Conservation (phyloP, 2,113 vertebrate genomes). For the Xyliphius kryptos region DNA sequence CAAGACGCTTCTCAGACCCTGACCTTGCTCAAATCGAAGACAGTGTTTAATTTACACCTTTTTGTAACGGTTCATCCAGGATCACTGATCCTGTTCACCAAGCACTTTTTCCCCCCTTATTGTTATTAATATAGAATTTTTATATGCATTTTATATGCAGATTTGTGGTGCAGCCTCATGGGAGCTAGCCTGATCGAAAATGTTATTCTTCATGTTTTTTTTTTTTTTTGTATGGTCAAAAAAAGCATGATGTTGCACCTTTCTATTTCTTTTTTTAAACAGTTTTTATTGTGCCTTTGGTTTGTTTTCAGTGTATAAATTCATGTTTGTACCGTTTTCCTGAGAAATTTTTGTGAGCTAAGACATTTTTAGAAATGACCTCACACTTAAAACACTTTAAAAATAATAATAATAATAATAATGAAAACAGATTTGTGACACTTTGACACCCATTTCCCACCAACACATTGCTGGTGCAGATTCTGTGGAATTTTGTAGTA, state of each 20-base stretch:
- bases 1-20: conserved; percentile 82
- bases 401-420: too few species aligned
- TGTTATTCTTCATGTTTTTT: conserved; percentile 27
- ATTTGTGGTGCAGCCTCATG: conserved; percentile 33
- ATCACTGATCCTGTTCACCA: conserved; percentile 49
- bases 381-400: too few species aligned
- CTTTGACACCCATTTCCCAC: too few species aligned
- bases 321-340: background rate
- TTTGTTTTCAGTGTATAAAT: too few species aligned
- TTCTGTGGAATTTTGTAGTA: too few species aligned
- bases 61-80: too few species aligned
- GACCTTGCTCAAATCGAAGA: conserved; percentile 58
- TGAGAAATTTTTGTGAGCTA: too few species aligned
- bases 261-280: background rate
- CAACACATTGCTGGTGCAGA: too few species aligned
- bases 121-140: conserved; percentile 52
- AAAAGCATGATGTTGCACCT: conserved; percentile 55
- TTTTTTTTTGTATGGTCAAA: too few species aligned
- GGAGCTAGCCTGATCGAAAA: conserved; percentile 25
- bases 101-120: conserved; percentile 63
- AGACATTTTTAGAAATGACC: too few species aligned
- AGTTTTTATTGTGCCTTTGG: conserved; percentile 10
- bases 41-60: too few species aligned
- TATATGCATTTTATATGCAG: conserved; percentile 27
- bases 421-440: too few species aligned